These are phyloP conservation scores for Phrynocephalus versicolor DNA, from an alignment of 2,113 vertebrate species.

Conservation along the genomic window DNA sequence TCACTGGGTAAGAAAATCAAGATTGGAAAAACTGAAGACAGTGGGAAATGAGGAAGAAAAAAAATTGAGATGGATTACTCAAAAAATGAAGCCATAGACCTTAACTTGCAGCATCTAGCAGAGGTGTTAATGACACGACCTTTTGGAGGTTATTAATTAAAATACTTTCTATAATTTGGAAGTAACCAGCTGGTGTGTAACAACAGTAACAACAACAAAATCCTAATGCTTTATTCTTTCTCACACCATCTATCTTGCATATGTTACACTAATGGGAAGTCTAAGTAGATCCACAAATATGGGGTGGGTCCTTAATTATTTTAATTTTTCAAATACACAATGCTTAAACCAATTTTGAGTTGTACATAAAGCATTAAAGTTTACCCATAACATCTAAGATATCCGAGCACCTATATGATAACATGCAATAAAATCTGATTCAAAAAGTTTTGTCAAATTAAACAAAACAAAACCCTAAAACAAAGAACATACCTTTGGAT, in stretches of 20 bases:
- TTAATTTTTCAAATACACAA: not conserved
- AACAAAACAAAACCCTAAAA: not conserved
- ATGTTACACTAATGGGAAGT: not conserved
- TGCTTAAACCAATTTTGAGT: not conserved
- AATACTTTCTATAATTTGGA: too few species aligned
- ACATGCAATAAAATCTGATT: conserved; percentile 49
- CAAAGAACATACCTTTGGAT: conserved; percentile 88
- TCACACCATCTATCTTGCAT: not conserved
- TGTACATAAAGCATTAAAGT: not conserved
- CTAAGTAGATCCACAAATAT: not conserved
- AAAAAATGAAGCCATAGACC: too few species aligned
- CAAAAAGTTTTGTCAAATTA: conserved; percentile 16
- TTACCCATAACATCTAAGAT: not conserved
- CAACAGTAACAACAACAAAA: too few species aligned
- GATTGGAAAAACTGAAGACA: too few species aligned
- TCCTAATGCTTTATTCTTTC: not conserved
- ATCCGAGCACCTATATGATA: not conserved
- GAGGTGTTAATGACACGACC: too few species aligned
- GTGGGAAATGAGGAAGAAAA: too few species aligned
- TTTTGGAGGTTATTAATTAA: too few species aligned
- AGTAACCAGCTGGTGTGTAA: too few species aligned
- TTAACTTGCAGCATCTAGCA: too few species aligned
- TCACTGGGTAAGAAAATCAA: too few species aligned
- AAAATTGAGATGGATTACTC: too few species aligned
- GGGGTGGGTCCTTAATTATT: not conserved